Percentiles rank a stretch among this genome's conserved stretches.
Conservation (phyloP, 1,140 invertebrate species). For the Hesperophylax magnus region DNA sequence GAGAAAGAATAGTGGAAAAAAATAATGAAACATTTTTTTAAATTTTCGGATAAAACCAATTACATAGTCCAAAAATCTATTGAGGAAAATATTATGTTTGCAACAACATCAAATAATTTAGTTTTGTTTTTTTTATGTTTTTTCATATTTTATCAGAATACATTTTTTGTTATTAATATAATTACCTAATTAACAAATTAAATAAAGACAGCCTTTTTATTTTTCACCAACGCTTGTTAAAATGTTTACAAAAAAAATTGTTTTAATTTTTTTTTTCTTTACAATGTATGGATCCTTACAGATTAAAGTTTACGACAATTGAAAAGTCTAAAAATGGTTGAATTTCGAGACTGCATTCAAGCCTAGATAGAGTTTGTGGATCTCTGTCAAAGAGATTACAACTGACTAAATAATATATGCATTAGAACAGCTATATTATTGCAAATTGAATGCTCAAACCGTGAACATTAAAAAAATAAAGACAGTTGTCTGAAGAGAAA, state of each 20-base stretch:
- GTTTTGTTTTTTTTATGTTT: neutral
- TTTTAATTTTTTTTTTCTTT: too few relatives aligned
- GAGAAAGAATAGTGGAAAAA: too few relatives aligned
- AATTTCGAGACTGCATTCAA: neutral
- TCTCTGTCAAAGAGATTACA: too few relatives aligned
- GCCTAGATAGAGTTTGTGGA: too few relatives aligned
- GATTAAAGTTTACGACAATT: conserved; percentile 13
- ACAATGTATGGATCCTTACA: neutral
- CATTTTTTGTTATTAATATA: conserved; percentile 13
- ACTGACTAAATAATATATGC: too few relatives aligned
- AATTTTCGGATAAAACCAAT: too few relatives aligned
- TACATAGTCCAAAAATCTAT: too few relatives aligned
- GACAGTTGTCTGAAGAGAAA: too few relatives aligned
- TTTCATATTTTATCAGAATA: neutral
- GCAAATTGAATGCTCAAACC: too few relatives aligned
- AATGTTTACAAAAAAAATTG: neutral
- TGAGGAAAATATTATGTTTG: neutral
- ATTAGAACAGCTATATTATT: too few relatives aligned
- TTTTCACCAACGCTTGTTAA: neutral
- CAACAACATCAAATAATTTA: neutral
- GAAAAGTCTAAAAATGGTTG: conserved; percentile 13
- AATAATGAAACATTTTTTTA: too few relatives aligned
- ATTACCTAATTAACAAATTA: neutral
- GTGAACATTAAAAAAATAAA: too few relatives aligned
- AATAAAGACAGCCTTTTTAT: conserved; percentile 18